phyloP scores from a whole-genome alignment of 2,797 vertebrate species.

The Pelobates cultripes region DNA sequence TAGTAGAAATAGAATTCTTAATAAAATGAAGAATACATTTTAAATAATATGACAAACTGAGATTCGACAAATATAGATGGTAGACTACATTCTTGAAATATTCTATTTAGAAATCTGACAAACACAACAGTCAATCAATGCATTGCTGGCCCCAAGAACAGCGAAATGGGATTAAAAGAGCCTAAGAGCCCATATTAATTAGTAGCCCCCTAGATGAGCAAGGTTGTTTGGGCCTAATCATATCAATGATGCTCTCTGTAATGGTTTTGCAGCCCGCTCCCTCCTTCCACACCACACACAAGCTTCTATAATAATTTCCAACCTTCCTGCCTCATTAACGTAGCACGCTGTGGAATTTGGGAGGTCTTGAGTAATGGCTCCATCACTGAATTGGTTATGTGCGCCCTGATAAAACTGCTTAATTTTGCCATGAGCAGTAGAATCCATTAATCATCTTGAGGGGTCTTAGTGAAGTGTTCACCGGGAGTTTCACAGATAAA shows the following conservation, averaged over 20 bases:
- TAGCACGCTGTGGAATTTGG: neutral
- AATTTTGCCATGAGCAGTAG: neutral
- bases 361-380: slow-evolving; percentile 3
- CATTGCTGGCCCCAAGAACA: slow-evolving; percentile 11
- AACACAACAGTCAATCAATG: neutral
- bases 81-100: neutral
- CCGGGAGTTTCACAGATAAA: neutral
- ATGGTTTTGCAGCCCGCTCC: neutral
- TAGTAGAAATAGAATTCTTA: neutral
- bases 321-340: slow-evolving; percentile 2
- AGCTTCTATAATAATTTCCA: neutral
- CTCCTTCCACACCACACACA: neutral
- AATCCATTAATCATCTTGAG: slow-evolving; percentile 2
- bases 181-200: slow-evolving; percentile 28
- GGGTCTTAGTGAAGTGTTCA: neutral
- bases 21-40: neutral
- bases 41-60: neutral
- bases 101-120: neutral
- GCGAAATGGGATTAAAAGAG: slow-evolving; percentile 26
- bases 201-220: slow-evolving; percentile 29
- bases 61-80: neutral
- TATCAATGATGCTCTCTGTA: slow-evolving; percentile 9
- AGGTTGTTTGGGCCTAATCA: slow-evolving; percentile 28
- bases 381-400: neutral
- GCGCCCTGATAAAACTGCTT: slow-evolving; percentile 8